Evolutionary conservation across 2,888 invertebrate species (phyloP).

Genomic region (Drosophila flavopinicola): DNA sequence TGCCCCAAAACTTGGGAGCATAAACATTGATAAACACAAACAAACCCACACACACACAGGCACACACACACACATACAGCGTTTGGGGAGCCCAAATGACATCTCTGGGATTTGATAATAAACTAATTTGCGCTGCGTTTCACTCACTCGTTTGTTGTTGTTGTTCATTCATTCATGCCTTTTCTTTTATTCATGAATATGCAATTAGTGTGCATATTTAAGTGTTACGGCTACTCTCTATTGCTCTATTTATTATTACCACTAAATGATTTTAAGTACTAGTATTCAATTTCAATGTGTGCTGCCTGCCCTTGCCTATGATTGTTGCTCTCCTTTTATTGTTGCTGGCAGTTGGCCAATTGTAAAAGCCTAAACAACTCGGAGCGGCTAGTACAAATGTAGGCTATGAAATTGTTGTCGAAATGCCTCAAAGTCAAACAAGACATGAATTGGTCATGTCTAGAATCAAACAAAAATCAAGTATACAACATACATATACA

Average conservation of each 20-base stretch:
- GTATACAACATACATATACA: neutral
- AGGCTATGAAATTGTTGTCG: slow-evolving; percentile 45
- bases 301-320: slow-evolving; percentile 5
- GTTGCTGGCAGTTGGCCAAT: slow-evolving; percentile 45
- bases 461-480: slow-evolving; percentile 3
- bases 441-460: slow-evolving; percentile 65
- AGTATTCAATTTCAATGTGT: slow-evolving; percentile 67
- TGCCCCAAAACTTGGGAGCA: slow-evolving; percentile 42
- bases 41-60: slow-evolving; percentile 9
- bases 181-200: slow-evolving; percentile 76
- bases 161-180: slow-evolving; percentile 17
- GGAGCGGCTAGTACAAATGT: too few species aligned
- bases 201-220: slow-evolving; percentile 77
- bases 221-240: slow-evolving; percentile 54
- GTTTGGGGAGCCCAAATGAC: slow-evolving; percentile 64
- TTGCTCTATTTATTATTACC: slow-evolving; percentile 71
- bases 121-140: slow-evolving; percentile 59
- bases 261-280: slow-evolving; percentile 63
- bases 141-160: slow-evolving; percentile 14
- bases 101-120: slow-evolving; percentile 79
- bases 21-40: slow-evolving; percentile 54
- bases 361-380: neutral
- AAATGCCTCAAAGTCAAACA: slow-evolving; percentile 57
- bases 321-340: slow-evolving; percentile 1
- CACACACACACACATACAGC: slow-evolving; percentile 17